phyloP scores from a whole-genome alignment of 1,140 invertebrate genomes.

The Drosophila tani region DNA sequence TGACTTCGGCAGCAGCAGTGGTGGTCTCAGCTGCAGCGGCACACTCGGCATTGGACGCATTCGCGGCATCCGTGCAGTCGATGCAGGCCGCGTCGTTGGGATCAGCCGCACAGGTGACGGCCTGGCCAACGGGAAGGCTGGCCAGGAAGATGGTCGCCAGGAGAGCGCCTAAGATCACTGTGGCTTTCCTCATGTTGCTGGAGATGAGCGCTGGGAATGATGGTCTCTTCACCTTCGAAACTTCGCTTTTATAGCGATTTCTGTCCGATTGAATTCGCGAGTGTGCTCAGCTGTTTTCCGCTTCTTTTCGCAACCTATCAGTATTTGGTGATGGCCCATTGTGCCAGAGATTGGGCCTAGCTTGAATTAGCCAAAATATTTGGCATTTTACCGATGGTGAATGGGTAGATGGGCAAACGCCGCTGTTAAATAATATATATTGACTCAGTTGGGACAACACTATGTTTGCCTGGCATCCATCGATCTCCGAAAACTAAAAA shows the following conservation, averaged over 20 bases:
- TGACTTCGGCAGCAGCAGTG: neutral
- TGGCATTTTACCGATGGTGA: neutral
- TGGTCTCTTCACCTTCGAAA: neutral
- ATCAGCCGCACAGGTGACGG: neutral
- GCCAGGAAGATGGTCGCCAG: slow-evolving; percentile 10
- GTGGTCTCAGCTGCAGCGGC: neutral
- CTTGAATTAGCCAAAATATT: slow-evolving; percentile 13
- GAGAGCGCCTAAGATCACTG: neutral
- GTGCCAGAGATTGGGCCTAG: slow-evolving; percentile 5
- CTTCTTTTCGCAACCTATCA: slow-evolving; percentile 5
- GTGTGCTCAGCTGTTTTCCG: slow-evolving; percentile 8
- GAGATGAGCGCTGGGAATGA: neutral
- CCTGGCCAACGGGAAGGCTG: neutral
- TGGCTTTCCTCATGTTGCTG: slow-evolving; percentile 4
- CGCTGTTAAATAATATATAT: slow-evolving; percentile 5
- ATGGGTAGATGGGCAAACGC: slow-evolving; percentile 5
- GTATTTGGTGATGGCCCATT: slow-evolving; percentile 18
- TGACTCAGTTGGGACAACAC: slow-evolving; percentile 26
- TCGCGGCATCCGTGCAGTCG: neutral
- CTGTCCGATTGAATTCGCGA: neutral
- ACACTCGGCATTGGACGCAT: neutral
- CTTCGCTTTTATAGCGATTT: neutral
- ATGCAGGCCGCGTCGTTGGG: neutral
- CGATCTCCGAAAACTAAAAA: slow-evolving; percentile 15
- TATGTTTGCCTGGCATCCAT: slow-evolving; percentile 7